Conservation (phyloP, 2,113 vertebrate genomes). For the Siniperca knerii region DNA sequence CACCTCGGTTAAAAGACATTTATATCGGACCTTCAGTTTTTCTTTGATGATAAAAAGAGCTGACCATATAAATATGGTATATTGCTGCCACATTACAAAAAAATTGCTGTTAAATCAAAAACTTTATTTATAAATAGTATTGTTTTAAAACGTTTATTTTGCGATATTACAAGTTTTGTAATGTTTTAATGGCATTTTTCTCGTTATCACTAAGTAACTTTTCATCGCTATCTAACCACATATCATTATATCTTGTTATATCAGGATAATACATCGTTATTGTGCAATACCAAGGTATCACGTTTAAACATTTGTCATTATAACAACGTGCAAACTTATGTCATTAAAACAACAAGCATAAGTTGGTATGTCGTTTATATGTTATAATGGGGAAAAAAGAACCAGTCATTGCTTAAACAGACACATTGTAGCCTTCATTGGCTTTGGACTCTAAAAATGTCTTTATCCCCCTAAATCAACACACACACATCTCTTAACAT, state of each 20-base stretch:
- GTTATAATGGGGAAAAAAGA: too few species aligned
- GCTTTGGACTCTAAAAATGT: neutral
- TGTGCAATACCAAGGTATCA: too few species aligned
- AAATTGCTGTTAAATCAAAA: too few species aligned
- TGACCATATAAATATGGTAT: neutral
- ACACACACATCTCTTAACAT: neutral
- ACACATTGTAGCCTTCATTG: neutral
- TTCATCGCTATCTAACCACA: neutral
- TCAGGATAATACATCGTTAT: too few species aligned
- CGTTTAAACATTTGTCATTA: neutral
- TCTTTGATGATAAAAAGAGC: neutral
- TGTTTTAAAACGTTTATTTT: neutral
- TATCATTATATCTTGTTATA: too few species aligned
- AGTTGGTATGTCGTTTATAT: neutral
- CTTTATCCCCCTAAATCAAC: neutral
- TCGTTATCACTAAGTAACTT: neutral
- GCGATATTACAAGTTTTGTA: neutral
- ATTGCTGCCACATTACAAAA: too few species aligned
- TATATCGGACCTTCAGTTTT: too few species aligned
- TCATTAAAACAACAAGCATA: too few species aligned
- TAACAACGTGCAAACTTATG: neutral
- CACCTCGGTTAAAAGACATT: neutral
- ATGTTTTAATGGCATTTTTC: neutral
- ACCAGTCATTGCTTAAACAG: neutral
- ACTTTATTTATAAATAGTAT: too few species aligned